phyloP scores from a whole-genome alignment of 1,140 invertebrate species.

The Melitaea cinxia region DNA sequence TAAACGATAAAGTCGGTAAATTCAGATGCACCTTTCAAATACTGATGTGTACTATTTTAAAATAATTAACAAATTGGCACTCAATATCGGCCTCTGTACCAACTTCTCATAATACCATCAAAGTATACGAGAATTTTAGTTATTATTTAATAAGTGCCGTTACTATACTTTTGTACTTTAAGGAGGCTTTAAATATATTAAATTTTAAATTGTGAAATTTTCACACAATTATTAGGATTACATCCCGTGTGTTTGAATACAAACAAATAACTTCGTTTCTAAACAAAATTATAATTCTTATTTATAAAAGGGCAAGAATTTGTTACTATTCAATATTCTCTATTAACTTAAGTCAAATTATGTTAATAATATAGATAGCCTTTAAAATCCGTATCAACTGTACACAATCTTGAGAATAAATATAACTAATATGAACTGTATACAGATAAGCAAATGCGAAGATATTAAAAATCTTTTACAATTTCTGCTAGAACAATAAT shows the following conservation, averaged over 20 bases:
- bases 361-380: background rate
- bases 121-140: background rate
- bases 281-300: background rate
- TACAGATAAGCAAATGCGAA: background rate
- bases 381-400: too few species aligned
- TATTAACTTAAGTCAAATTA: background rate
- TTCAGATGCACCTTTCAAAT: too few species aligned
- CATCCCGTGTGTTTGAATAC: background rate
- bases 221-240: background rate
- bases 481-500: background rate
- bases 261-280: background rate
- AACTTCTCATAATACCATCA: background rate
- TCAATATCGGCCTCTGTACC: too few species aligned
- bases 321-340: background rate
- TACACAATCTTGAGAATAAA: too few species aligned
- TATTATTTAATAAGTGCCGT: background rate
- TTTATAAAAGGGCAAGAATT: background rate
- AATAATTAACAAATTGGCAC: too few species aligned
- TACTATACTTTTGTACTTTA: constrained; percentile 6
- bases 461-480: background rate
- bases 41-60: too few species aligned
- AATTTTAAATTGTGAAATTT: background rate
- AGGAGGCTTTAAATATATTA: background rate
- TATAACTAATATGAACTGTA: background rate
- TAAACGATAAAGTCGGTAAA: too few species aligned